Conservation (phyloP, 1,140 invertebrate genomes). For the Drosophila pallidifrons region DNA sequence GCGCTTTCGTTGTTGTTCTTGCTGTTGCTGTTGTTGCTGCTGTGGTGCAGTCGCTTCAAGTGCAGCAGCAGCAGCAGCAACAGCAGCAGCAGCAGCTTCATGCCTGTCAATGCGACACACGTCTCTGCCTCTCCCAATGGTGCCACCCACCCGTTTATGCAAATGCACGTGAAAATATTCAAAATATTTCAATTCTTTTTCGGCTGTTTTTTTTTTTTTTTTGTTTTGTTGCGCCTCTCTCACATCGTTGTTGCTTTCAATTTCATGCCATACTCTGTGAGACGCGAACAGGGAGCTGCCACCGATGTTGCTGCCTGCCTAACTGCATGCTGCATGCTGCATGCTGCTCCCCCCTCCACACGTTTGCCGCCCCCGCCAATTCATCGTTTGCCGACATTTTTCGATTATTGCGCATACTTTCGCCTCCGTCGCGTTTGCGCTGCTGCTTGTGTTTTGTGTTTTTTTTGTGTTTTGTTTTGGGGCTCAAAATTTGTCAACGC, state of each 20-base stretch:
- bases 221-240: conserved; percentile 34
- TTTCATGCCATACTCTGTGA: conserved; percentile 53
- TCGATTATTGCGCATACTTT: conserved; percentile 81
- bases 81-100: conserved; percentile 29
- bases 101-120: conserved; percentile 60
- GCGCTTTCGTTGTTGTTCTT: conserved; percentile 40
- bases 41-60: conserved; percentile 51
- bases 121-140: conserved; percentile 7
- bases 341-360: conserved; percentile 5
- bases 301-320: conserved; percentile 19
- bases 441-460: conserved; percentile 37
- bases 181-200: conserved; percentile 71
- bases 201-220: conserved; percentile 41
- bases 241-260: conserved; percentile 61
- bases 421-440: conserved; percentile 31
- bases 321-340: not conserved
- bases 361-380: conserved; percentile 9
- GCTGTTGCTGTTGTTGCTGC: conserved; percentile 32
- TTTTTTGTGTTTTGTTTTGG: conserved; percentile 66
- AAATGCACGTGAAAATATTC: conserved; percentile 83
- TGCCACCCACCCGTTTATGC: conserved; percentile 58
- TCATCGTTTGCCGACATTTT: conserved; percentile 63
- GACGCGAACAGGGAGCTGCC: conserved; percentile 30
- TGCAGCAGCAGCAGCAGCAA: conserved; percentile 40
- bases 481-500: conserved; percentile 75